Percentiles rank a stretch among this genome's conserved stretches.
Conservation (phyloP, 2,888 invertebrate genomes). For the Tethea ocularis region DNA sequence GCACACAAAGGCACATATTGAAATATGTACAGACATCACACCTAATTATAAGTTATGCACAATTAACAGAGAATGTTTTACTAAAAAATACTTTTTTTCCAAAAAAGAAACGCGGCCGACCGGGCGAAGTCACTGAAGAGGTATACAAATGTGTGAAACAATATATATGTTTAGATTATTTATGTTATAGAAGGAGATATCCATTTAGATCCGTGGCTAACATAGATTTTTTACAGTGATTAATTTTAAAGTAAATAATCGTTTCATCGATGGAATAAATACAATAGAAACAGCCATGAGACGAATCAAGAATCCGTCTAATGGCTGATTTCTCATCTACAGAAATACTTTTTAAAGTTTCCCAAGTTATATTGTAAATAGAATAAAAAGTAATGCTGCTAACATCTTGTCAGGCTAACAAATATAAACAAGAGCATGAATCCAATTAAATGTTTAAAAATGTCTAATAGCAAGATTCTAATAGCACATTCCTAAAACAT, state of each 20-base stretch:
- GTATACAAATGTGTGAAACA: slow-evolving; percentile 74
- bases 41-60: slow-evolving; percentile 56
- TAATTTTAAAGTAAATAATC: slow-evolving; percentile 51
- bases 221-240: slow-evolving; percentile 75
- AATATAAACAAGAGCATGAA: slow-evolving; percentile 20
- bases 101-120: slow-evolving; percentile 89
- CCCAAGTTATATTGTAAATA: slow-evolving; percentile 13
- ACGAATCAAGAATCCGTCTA: not conserved
- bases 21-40: slow-evolving; percentile 37
- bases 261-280: slow-evolving; percentile 10
- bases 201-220: slow-evolving; percentile 77
- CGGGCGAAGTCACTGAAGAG: slow-evolving; percentile 92
- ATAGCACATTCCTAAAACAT: not conserved
- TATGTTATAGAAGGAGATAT: slow-evolving; percentile 68
- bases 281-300: slow-evolving; percentile 18
- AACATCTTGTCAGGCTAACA: slow-evolving; percentile 70
- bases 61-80: slow-evolving; percentile 78
- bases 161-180: slow-evolving; percentile 73
- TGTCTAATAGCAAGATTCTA: not conserved
- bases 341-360: slow-evolving; percentile 9
- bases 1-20: slow-evolving; percentile 29
- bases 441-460: slow-evolving; percentile 14
- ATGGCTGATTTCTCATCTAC: slow-evolving; percentile 5
- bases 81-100: slow-evolving; percentile 80
- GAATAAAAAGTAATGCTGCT: slow-evolving; percentile 48